Conservation (phyloP, 2,888 invertebrate species). For the Drosophila multiciliata region DNA sequence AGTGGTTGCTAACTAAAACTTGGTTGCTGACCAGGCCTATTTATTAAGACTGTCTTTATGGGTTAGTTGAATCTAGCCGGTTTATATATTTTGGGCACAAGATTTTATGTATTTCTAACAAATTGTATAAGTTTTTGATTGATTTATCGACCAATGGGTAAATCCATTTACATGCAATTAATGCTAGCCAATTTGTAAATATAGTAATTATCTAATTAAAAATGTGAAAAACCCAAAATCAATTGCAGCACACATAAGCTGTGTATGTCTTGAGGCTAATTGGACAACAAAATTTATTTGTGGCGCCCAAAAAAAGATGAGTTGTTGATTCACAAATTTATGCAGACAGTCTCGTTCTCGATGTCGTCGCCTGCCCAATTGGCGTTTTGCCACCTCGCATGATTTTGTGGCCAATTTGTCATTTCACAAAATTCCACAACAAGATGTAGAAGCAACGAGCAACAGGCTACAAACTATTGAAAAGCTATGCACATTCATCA, state of each 20-base stretch:
- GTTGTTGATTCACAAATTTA: slow-evolving; percentile 73
- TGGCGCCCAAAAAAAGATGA: slow-evolving; percentile 66
- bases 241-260: slow-evolving; percentile 35
- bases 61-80: too few relatives aligned
- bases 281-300: slow-evolving; percentile 74
- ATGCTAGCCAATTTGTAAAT: background rate
- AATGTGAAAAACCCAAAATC: slow-evolving; percentile 18
- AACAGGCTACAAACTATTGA: slow-evolving; percentile 49
- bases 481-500: slow-evolving; percentile 66
- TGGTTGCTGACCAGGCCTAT: background rate
- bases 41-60: background rate
- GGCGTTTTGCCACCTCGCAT: slow-evolving; percentile 74
- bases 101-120: background rate
- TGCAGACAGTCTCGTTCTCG: slow-evolving; percentile 63
- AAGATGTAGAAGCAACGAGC: slow-evolving; percentile 54
- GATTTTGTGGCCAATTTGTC: slow-evolving; percentile 76
- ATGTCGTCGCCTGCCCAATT: slow-evolving; percentile 58
- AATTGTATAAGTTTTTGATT: background rate
- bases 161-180: slow-evolving; percentile 16
- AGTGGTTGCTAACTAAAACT: background rate
- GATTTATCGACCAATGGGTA: slow-evolving; percentile 4
- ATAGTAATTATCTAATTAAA: slow-evolving; percentile 43
- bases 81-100: background rate
- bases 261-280: slow-evolving; percentile 56
- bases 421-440: slow-evolving; percentile 74